Evolutionary conservation across 2,797 vertebrate species (phyloP).

Genomic region (Ibycter americanus): DNA sequence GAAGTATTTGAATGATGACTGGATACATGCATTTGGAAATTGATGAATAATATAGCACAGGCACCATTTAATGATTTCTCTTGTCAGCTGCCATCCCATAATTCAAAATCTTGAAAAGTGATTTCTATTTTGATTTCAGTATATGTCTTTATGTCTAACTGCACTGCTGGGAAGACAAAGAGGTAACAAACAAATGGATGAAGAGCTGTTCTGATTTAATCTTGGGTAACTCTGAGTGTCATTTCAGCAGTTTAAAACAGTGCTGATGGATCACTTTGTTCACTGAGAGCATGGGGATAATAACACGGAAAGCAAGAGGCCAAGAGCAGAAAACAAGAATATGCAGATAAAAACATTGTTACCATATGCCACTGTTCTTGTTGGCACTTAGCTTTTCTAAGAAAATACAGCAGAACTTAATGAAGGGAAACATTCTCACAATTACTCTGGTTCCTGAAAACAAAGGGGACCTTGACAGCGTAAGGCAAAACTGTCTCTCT

Average conservation of each 20-base stretch:
- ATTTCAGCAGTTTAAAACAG: neutral
- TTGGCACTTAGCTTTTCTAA: neutral
- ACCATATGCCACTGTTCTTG: neutral
- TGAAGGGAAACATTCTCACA: neutral
- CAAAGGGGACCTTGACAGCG: neutral
- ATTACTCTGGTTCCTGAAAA: neutral
- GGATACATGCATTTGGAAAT: neutral
- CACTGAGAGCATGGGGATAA: neutral
- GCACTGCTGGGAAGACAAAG: neutral
- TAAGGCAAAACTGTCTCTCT: neutral
- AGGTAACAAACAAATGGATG: neutral
- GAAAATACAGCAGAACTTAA: neutral
- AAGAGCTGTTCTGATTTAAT: neutral
- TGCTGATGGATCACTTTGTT: neutral
- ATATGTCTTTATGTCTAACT: neutral
- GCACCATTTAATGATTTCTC: neutral
- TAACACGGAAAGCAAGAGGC: neutral
- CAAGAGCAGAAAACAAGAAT: neutral
- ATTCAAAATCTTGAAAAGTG: neutral
- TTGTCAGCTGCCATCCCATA: neutral
- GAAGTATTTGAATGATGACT: neutral
- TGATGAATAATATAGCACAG: neutral
- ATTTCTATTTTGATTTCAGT: neutral
- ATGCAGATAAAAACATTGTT: neutral
- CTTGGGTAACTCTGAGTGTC: neutral